Base-by-base conservation (phyloP, 2,113 vertebrate genomes). In the Apeltes quadracus region DNA sequence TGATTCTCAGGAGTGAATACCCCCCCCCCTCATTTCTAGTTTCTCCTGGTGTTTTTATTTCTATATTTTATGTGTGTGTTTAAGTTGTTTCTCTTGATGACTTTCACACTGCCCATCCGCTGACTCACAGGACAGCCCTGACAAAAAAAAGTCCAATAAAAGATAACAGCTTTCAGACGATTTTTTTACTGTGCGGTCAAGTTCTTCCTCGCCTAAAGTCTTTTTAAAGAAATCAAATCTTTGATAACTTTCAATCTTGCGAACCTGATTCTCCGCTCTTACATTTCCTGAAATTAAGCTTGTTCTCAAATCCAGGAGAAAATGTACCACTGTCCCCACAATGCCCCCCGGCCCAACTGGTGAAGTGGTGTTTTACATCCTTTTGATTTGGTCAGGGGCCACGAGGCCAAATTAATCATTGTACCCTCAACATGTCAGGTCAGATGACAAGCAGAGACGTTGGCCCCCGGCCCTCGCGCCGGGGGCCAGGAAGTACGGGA, bases 371-470 rank as follows among this genome's bases (percentile, higher is more conserved):
- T 29, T 72, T 72, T 23, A 46, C 27, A 72, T 67, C 55, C 54
- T 6, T 29, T 56, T 61, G 69, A 39, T 41, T 41, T 39, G 55
- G 16, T 78, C 54, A 25, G 38, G 29, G 23, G 34, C 57, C 57
- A 72, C 36, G 2, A 32, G 39, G 62, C 62, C 59, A 43, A 61
- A 78, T 72, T 23, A 78, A 78, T 78, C 62, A 72, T 39, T 54
- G 54, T 61, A 22, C 61, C 22, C 55, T 67, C 55, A 59, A 72
- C 61, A 23, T 46, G 76, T 59, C 69, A 38, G 44, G n/a, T 66
- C 61, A 67, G 38, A 32, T 44, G 76, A 61, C 69, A 63, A 39
- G 15, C 22, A 15, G 48, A 61, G 63, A 25, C 43, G n/a, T n/a
- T n/a, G n/a, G n/a, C n/a, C n/a, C n/a, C n/a, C n/a, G n/a, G n/a